These are phyloP conservation scores for Dendrocincla fuliginosa DNA, from an alignment of 2,797 vertebrate genomes.

Conservation along the genomic window DNA sequence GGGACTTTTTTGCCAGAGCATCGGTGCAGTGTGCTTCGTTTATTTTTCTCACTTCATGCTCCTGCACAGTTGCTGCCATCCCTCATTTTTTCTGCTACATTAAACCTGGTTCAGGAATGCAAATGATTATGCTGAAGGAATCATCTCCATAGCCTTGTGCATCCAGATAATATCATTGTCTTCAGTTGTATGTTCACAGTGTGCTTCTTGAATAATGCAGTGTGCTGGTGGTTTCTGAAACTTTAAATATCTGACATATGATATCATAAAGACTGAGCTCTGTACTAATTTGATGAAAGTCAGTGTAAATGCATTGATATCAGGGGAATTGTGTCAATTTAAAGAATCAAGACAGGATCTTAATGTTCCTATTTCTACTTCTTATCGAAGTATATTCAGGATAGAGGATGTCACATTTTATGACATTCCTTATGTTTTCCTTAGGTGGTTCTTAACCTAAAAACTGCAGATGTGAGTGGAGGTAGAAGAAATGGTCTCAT, in stretches of 20 bases:
- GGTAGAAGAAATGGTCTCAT: neutral
- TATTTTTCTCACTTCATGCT: conserved; percentile 4
- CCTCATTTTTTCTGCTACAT: conserved; percentile 9
- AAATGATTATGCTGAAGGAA: neutral
- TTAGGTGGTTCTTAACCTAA: neutral
- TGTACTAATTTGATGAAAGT: neutral
- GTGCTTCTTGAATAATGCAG: neutral
- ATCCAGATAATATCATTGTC: neutral
- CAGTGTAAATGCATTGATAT: neutral
- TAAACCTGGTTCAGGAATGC: conserved; percentile 1
- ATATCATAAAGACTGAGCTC: neutral
- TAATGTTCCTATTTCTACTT: neutral
- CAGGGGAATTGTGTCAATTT: neutral
- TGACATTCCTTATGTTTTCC: neutral
- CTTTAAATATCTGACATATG: neutral
- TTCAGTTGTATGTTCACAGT: neutral
- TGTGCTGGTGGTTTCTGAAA: neutral
- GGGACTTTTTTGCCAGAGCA: neutral
- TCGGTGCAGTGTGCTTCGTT: neutral
- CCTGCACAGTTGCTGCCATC: neutral
- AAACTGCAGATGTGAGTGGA: neutral
- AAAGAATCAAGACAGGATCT: neutral
- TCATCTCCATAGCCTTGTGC: neutral
- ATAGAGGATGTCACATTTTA: neutral
- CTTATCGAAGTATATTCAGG: neutral